Base-by-base conservation (phyloP, 2,113 vertebrate genomes). In the Zeus faber region DNA sequence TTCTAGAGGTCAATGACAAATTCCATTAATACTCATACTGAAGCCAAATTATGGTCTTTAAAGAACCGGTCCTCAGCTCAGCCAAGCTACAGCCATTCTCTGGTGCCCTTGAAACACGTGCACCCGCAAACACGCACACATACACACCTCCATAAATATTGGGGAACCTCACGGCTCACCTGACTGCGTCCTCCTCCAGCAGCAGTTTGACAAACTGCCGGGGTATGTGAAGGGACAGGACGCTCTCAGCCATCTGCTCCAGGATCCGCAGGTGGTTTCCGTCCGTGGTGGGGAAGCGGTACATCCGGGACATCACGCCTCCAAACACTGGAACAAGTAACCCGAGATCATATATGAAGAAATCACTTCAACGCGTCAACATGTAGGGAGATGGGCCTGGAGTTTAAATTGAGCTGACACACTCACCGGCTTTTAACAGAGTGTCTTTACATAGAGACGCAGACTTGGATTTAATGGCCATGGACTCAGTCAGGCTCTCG, bases 181-280 rank as follows among this genome's bases (percentile, higher is more conserved):
- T 94, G 74, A 95, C 93, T 0, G 95, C 95, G 1, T 99, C 97
- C 65, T 98, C 97, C 62, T 99, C 97, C 69, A 99, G 85, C 45
- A 98, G 86, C 6, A 99, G 93, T 49, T 98, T 98, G 62, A 97
- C 95, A 27, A 96, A 98, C 80, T 98, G 96, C 52, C 97, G 90
- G 16, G 97, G 97, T 47, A 99, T 90, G 13, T 98, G 92, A 49
- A 99, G 80, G 0, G 96, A 98, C 3, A 99, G 91, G 24, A 87
- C 51, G 0, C 94, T 98, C 85, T 99, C 97, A 0, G 95, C 94
- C 97, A 99, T 99, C 86, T 99, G 96, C 85, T 99, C 97, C 85
- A 98, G 82, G 70, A 97, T 92, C 41, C 96, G 90, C 50, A 99
- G 82, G 76, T 98, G 97, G 87, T 98, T 98, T 27, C 97, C 97